These are phyloP conservation scores for Polyommatus icarus DNA, from an alignment of 2,888 invertebrate species.

Conservation along the genomic window DNA sequence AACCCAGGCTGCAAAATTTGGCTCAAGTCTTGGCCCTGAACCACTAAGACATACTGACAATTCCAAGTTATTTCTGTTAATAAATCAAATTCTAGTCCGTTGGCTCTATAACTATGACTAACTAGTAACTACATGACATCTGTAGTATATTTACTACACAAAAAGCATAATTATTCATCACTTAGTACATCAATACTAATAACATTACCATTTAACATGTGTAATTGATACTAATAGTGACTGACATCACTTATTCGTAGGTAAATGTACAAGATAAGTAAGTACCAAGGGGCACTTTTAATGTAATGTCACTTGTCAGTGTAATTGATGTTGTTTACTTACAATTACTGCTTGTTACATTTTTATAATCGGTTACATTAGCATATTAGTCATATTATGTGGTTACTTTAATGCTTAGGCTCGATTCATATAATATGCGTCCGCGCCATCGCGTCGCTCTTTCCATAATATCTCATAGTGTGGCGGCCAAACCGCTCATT, in stretches of 20 bases:
- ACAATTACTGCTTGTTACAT: neutral
- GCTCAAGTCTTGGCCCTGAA: too few species aligned
- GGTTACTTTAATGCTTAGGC: too few species aligned
- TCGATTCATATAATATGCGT: too few species aligned
- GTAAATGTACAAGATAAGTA: neutral
- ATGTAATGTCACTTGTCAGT: neutral
- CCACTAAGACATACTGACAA: too few species aligned
- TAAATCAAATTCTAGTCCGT: neutral
- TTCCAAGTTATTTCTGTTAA: neutral
- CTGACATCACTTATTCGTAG: conserved; percentile 2
- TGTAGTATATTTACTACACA: neutral
- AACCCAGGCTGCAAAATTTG: too few species aligned
- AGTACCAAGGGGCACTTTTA: neutral
- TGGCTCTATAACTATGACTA: neutral
- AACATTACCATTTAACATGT: conserved; percentile 19
- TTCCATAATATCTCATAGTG: too few species aligned
- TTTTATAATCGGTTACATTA: neutral
- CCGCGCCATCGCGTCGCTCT: too few species aligned
- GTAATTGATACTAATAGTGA: conserved; percentile 8
- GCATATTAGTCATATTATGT: neutral
- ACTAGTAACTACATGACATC: neutral
- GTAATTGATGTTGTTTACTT: neutral
- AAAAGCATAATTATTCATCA: neutral
- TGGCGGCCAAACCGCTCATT: too few species aligned
- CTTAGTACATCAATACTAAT: neutral